A percentile compares a stretch with the other conserved stretches of the same genome.
phyloP scores from a whole-genome alignment of 1,140 invertebrate species.

The Halictus rubicundus region DNA sequence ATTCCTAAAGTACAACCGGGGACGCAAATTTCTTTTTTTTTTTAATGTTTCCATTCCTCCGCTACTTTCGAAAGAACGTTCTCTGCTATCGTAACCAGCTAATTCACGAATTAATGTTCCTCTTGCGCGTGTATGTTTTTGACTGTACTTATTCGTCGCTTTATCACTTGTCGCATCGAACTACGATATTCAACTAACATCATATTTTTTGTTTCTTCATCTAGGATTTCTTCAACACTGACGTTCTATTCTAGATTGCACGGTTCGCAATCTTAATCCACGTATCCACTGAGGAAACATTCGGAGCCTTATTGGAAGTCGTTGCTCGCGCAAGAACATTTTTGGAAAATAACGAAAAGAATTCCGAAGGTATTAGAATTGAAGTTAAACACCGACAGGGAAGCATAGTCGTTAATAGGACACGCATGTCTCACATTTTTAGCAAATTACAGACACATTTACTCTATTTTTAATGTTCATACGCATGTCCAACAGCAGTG shows the following conservation, averaged over 20 bases:
- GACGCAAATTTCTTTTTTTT: neutral
- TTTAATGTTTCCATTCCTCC: neutral
- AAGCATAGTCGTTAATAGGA: too few species aligned
- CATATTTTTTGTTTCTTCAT: neutral
- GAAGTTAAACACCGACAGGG: too few species aligned
- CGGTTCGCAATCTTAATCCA: constrained; percentile 11
- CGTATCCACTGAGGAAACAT: too few species aligned
- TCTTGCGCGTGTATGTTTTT: neutral
- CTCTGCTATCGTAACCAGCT: neutral
- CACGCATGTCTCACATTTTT: too few species aligned
- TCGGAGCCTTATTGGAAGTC: too few species aligned
- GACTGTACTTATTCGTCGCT: neutral
- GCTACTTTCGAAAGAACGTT: neutral
- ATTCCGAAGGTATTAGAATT: too few species aligned
- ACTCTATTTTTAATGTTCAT: too few species aligned
- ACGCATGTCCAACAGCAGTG: too few species aligned
- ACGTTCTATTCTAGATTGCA: constrained; percentile 24
- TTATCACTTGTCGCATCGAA: neutral
- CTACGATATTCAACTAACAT: neutral
- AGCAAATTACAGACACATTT: too few species aligned
- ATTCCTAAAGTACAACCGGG: neutral
- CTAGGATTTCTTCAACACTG: neutral
- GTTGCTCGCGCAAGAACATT: too few species aligned
- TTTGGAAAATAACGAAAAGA: too few species aligned
- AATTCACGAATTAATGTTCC: neutral